phyloP scores from a whole-genome alignment of 2,113 vertebrate genomes.

The human (Homo sapiens) region GRCh38 chr1:185202501-185203000 shows the following conservation, averaged over 20 bases:
- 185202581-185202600: conserved; percentile 39
- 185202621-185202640: conserved; percentile 46
- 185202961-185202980: conserved; percentile 31
- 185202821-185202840: conserved; percentile 26
- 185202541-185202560: neutral
- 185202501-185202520: neutral
- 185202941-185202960: conserved; percentile 43
- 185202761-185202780: conserved; percentile 47
- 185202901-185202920: conserved; percentile 9
- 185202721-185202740: conserved; percentile 83
- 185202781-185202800: conserved; percentile 70
- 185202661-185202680: conserved; percentile 96
- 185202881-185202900: conserved; percentile 38
- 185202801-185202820: conserved; percentile 59
- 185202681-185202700: conserved; percentile 92
- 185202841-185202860: conserved; percentile 8
- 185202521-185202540: neutral
- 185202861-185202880: conserved; percentile 6
- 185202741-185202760: conserved; percentile 52
- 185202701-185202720: conserved; percentile 91
- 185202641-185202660: conserved; percentile 88
- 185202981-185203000: neutral
- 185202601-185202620: conserved; percentile 53
- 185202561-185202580: conserved; percentile 23
- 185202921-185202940: neutral